Evolutionary conservation across 2,113 vertebrate genomes (phyloP).

Genomic region (Bujurquina vittata): DNA sequence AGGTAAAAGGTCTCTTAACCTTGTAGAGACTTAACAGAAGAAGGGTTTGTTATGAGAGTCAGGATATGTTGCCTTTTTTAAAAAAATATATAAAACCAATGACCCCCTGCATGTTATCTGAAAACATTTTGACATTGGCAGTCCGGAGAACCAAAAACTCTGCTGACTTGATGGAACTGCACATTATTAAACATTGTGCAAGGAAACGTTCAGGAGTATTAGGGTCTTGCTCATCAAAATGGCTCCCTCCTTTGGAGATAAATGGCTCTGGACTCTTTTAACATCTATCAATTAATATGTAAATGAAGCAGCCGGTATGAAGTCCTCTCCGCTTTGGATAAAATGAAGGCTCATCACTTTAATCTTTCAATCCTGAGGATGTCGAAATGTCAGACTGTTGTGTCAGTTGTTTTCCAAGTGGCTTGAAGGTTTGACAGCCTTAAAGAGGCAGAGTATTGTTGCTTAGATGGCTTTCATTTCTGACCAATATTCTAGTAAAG

Average conservation of each 20-base stretch:
- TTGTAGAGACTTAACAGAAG: background rate
- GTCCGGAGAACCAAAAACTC: slow-evolving; percentile 30
- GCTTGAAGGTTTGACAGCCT: slow-evolving; percentile 29
- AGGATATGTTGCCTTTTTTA: background rate
- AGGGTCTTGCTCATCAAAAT: slow-evolving; percentile 69
- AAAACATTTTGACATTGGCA: slow-evolving; percentile 48
- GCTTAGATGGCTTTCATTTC: background rate
- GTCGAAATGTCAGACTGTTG: slow-evolving; percentile 64
- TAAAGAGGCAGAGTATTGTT: slow-evolving; percentile 9
- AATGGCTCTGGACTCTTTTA: slow-evolving; percentile 62
- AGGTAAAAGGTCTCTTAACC: slow-evolving; percentile 59
- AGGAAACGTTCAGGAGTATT: slow-evolving; percentile 52
- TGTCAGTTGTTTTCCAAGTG: slow-evolving; percentile 64
- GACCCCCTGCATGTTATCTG: slow-evolving; percentile 28
- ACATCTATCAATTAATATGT: slow-evolving; percentile 77
- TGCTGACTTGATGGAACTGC: slow-evolving; percentile 63
- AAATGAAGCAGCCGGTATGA: slow-evolving; percentile 62
- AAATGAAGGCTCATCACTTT: slow-evolving; percentile 61
- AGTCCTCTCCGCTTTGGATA: slow-evolving; percentile 62
- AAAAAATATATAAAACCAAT: background rate
- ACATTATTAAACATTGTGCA: slow-evolving; percentile 65
- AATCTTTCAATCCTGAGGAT: slow-evolving; percentile 63
- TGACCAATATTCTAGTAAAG: background rate
- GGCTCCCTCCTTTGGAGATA: slow-evolving; percentile 66
- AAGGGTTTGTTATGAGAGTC: background rate